These are phyloP conservation scores for Leptinotarsa haldemani DNA, from an alignment of 2,888 invertebrate genomes.

Conservation along the genomic window DNA sequence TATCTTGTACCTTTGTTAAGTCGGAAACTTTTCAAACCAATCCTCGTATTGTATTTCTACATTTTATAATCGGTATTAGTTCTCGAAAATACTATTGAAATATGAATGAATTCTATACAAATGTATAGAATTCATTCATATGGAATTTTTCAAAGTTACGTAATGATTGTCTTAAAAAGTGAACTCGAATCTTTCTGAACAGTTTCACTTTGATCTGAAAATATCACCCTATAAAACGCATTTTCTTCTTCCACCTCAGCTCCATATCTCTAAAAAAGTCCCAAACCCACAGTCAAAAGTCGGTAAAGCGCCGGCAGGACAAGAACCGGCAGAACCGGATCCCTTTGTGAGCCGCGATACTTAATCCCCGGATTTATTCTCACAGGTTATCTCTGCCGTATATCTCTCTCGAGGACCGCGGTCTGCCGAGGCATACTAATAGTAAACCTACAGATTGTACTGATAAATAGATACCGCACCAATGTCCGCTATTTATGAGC, in stretches of 20 bases:
- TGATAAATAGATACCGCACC: conserved; percentile 60
- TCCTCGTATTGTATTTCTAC: too few relatives aligned
- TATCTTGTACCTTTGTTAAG: too few relatives aligned
- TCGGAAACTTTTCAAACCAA: too few relatives aligned
- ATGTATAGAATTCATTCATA: too few relatives aligned
- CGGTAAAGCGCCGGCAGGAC: not conserved
- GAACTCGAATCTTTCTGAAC: too few relatives aligned
- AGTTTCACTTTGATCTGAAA: not conserved
- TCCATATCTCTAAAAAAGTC: not conserved
- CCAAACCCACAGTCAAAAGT: not conserved
- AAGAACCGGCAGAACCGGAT: not conserved
- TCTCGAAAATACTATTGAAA: too few relatives aligned
- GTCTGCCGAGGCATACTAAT: conserved; percentile 65
- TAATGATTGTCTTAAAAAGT: too few relatives aligned
- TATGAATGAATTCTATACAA: too few relatives aligned
- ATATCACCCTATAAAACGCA: not conserved
- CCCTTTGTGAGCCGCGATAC: conserved; percentile 58
- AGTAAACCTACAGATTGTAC: conserved; percentile 66
- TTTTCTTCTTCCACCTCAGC: not conserved
- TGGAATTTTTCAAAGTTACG: too few relatives aligned
- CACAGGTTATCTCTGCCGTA: conserved; percentile 66
- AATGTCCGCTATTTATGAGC: conserved; percentile 61
- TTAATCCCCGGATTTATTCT: conserved; percentile 66
- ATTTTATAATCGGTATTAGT: too few relatives aligned
- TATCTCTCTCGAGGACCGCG: conserved; percentile 64